phyloP scores from a whole-genome alignment of 2,888 invertebrate species.

The Polia nebulosa region DNA sequence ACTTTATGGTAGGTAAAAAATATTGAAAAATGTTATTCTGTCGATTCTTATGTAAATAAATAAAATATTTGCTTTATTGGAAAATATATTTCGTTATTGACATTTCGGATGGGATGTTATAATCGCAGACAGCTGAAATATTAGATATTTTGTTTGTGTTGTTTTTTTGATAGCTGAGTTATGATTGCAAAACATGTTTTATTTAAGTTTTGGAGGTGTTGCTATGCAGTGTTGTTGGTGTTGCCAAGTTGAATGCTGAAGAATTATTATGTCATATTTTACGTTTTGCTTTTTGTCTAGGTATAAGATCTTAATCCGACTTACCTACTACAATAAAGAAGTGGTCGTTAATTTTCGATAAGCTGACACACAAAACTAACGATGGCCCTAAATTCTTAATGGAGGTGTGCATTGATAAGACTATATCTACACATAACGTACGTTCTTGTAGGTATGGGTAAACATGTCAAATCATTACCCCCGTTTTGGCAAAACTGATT shows the following conservation, averaged over 20 bases:
- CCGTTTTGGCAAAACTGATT: constrained; percentile 45
- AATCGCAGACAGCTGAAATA: constrained; percentile 46
- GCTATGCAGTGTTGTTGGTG: constrained; percentile 18
- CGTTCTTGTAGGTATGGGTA: neutral
- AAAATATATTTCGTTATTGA: constrained; percentile 40
- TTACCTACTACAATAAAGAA: neutral
- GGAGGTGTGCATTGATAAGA: constrained; percentile 28
- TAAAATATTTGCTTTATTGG: constrained; percentile 23
- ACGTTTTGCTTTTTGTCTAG: neutral
- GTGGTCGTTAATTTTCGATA: constrained; percentile 11
- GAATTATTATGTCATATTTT: neutral
- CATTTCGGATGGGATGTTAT: constrained; percentile 38
- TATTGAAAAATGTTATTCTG: constrained; percentile 19
- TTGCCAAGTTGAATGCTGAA: neutral
- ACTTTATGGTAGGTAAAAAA: constrained; percentile 16
- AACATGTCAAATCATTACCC: constrained; percentile 44
- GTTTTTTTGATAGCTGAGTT: constrained; percentile 27
- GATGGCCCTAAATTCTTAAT: constrained; percentile 36
- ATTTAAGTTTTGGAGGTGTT: constrained; percentile 12
- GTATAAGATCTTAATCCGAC: neutral
- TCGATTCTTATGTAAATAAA: constrained; percentile 26
- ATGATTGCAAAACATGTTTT: constrained; percentile 30
- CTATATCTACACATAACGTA: neutral
- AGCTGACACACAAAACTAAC: constrained; percentile 31
- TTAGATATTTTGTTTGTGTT: constrained; percentile 36